A percentile compares a stretch with the other conserved stretches of the same genome.
Evolutionary conservation across 1,140 invertebrate genomes (phyloP).

Genomic region (Platyscapa corneri): DNA sequence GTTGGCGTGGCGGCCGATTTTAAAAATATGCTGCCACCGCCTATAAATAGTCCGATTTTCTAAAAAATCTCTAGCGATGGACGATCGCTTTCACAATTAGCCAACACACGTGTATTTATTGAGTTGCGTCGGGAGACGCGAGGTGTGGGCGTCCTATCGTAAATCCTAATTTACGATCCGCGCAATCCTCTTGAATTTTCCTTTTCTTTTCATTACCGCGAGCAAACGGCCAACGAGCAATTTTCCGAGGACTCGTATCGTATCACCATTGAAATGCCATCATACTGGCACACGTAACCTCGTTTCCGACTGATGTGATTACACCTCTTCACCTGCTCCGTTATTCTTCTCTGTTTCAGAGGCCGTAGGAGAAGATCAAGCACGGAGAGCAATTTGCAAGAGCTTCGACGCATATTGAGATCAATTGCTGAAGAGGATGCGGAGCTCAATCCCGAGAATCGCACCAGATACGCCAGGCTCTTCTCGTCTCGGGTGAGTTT

Average conservation of each 20-base stretch:
- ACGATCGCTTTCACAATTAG: no score
- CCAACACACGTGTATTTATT: no score
- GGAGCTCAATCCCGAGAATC: conserved; percentile 53
- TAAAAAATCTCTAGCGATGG: no score
- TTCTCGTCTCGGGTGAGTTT: conserved; percentile 58
- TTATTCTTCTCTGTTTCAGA: conserved; percentile 58
- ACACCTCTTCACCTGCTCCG: neutral
- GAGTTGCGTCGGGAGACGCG: no score
- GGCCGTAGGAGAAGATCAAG: conserved; percentile 68
- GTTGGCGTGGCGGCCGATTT: neutral
- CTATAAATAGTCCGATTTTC: neutral
- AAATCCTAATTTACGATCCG: no score
- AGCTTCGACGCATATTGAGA: conserved; percentile 56
- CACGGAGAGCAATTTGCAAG: conserved; percentile 55
- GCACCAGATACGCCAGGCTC: conserved; percentile 46
- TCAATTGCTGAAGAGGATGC: conserved; percentile 49
- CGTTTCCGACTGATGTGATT: no score
- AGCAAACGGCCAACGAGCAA: no score
- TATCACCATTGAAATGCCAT: no score
- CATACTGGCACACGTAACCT: no score
- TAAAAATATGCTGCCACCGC: neutral
- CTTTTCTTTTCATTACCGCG: no score
- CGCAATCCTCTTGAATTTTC: no score
- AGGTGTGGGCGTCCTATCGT: neutral
- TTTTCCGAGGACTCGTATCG: no score